phyloP scores from a whole-genome alignment of 23 tunicate species.

The Botrylloides violaceus region DNA sequence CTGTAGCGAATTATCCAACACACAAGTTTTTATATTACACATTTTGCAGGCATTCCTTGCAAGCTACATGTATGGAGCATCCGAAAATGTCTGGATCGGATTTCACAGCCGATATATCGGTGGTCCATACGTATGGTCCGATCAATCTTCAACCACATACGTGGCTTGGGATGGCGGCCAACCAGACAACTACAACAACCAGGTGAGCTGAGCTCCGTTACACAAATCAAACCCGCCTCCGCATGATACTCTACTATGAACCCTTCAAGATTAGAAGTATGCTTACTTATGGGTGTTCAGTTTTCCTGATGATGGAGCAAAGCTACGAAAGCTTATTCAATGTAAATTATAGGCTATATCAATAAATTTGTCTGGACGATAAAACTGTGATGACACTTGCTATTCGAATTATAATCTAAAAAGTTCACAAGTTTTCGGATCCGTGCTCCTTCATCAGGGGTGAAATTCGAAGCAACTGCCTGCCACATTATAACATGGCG shows the following conservation, averaged over 20 bases:
- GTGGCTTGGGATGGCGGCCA: slow-evolving; percentile 76
- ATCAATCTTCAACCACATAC: slow-evolving; percentile 56
- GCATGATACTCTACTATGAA: neutral
- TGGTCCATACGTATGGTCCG: slow-evolving; percentile 76
- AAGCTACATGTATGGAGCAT: slow-evolving; percentile 44
- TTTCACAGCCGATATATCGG: slow-evolving; percentile 35
- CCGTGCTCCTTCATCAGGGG: too few relatives aligned
- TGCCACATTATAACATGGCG: too few relatives aligned
- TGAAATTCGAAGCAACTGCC: too few relatives aligned
- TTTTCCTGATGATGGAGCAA: too few relatives aligned
- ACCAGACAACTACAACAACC: slow-evolving; percentile 13
- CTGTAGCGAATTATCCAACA: neutral
- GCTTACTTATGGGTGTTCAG: too few relatives aligned
- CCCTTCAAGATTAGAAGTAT: neutral
- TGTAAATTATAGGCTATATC: too few relatives aligned
- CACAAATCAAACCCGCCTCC: neutral
- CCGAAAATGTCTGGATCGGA: slow-evolving; percentile 68
- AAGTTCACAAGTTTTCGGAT: too few relatives aligned
- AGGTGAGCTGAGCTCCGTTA: too few relatives aligned
- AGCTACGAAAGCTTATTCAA: too few relatives aligned
- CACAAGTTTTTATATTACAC: neutral
- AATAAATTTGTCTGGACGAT: too few relatives aligned
- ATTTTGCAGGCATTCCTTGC: slow-evolving; percentile 52
- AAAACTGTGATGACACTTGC: too few relatives aligned
- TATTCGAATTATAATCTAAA: too few relatives aligned